A percentile compares a stretch with the other conserved stretches of the same genome.
These are phyloP conservation scores for Calidris pugnax DNA, from an alignment of 2,113 vertebrate species.

Conservation along the genomic window DNA sequence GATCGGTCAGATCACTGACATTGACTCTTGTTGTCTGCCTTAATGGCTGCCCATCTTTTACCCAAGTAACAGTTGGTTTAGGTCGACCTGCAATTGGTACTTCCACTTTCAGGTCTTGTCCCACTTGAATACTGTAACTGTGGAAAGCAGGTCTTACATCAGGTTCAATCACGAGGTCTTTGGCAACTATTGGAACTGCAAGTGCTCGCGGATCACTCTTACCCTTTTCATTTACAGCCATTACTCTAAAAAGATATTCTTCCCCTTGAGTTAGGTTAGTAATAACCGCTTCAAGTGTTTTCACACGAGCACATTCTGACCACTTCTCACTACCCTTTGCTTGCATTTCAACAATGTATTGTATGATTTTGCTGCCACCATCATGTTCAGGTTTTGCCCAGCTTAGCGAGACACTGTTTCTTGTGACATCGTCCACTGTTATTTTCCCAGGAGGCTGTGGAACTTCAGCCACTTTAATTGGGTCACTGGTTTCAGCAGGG, in stretches of 20 bases:
- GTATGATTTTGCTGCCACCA: slow-evolving; percentile 93
- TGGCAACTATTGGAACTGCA: slow-evolving; percentile 90
- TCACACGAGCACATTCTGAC: slow-evolving; percentile 90
- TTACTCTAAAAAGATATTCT: slow-evolving; percentile 94
- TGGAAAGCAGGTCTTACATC: slow-evolving; percentile 90
- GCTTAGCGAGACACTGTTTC: slow-evolving; percentile 90
- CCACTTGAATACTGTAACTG: slow-evolving; percentile 90
- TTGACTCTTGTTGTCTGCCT: slow-evolving; percentile 94
- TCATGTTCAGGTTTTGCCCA: slow-evolving; percentile 97
- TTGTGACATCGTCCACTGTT: slow-evolving; percentile 91
- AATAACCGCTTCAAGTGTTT: slow-evolving; percentile 88
- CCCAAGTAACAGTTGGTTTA: slow-evolving; percentile 90
- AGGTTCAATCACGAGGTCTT: slow-evolving; percentile 94
- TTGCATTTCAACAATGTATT: slow-evolving; percentile 96
- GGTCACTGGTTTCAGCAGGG: slow-evolving; percentile 86
- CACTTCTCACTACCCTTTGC: slow-evolving; percentile 92
- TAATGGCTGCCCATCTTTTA: slow-evolving; percentile 87
- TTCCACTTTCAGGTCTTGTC: slow-evolving; percentile 91
- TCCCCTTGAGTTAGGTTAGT: slow-evolving; percentile 90
- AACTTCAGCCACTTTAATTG: slow-evolving; percentile 95
- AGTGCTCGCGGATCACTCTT: slow-evolving; percentile 94
- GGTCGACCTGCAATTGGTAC: slow-evolving; percentile 92
- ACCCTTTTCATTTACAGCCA: slow-evolving; percentile 96
- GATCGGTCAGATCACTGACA: slow-evolving; percentile 78
- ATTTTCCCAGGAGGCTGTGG: slow-evolving; percentile 93